Evolutionary conservation across 2,888 invertebrate genomes (phyloP).

Genomic region (Apotomis betuletana): DNA sequence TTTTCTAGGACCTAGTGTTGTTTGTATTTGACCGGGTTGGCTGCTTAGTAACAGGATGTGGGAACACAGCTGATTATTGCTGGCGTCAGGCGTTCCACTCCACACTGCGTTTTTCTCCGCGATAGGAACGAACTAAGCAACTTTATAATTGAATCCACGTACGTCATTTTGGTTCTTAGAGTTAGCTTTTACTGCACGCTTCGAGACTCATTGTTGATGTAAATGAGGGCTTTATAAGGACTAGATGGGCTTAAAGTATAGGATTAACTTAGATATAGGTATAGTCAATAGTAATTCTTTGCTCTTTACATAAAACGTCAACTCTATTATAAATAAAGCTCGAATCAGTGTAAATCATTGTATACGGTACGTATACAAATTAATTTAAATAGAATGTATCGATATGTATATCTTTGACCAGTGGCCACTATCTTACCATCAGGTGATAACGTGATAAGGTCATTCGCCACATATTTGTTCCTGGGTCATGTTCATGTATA

Average conservation of each 20-base stretch:
- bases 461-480: no score
- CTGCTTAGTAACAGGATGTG: constrained; percentile 56
- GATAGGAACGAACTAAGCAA: not conserved
- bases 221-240: constrained; percentile 12
- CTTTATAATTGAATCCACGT: not conserved
- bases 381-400: no score
- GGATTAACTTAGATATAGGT: no score
- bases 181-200: constrained; percentile 1
- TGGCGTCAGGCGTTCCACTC: constrained; percentile 56
- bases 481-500: no score
- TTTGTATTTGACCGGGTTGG: constrained; percentile 50
- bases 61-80: constrained; percentile 50
- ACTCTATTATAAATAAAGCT: no score
- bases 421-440: no score
- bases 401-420: no score
- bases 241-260: not conserved
- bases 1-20: constrained; percentile 11
- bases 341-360: no score
- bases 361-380: no score
- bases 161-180: not conserved
- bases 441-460: no score
- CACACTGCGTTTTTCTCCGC: constrained; percentile 48
- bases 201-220: not conserved
- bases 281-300: not conserved
- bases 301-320: no score